Evolutionary conservation across 1,140 invertebrate genomes (phyloP).

Genomic region (Contarinia nasturtii): DNA sequence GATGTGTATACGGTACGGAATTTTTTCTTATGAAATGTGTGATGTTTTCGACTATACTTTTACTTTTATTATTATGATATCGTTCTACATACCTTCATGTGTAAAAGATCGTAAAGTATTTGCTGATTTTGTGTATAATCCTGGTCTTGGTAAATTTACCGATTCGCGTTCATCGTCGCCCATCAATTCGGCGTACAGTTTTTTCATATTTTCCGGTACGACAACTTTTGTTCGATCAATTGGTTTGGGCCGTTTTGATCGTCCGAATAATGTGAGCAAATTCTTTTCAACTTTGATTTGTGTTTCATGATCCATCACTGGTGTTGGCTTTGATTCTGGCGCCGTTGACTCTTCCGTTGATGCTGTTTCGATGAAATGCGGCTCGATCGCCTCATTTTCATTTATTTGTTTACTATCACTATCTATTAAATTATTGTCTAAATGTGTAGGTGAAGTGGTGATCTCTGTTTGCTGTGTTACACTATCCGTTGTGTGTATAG

Average conservation of each 20-base stretch:
- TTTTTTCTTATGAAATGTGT: too few relatives aligned
- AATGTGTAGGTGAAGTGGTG: conserved; percentile 7
- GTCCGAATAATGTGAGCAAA: conserved; percentile 54
- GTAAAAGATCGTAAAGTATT: conserved; percentile 75
- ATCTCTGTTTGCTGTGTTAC: conserved; percentile 6
- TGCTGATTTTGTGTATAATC: conserved; percentile 43
- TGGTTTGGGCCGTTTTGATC: conserved; percentile 36
- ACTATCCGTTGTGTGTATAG: too few relatives aligned
- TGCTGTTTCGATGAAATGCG: conserved; percentile 4
- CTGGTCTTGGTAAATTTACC: conserved; percentile 43
- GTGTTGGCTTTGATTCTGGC: too few relatives aligned
- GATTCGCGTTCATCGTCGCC: conserved; percentile 30
- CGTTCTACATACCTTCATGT: conserved; percentile 44
- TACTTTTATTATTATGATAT: neutral
- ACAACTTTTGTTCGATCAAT: conserved; percentile 28
- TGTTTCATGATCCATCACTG: conserved; percentile 16
- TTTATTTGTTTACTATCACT: conserved; percentile 4
- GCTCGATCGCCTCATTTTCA: conserved; percentile 1
- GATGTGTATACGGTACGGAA: too few relatives aligned
- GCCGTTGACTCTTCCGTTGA: too few relatives aligned
- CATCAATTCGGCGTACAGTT: conserved; percentile 51
- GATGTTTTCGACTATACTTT: too few relatives aligned
- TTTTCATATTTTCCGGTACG: conserved; percentile 59
- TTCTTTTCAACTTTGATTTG: conserved; percentile 39
- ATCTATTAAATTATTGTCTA: conserved; percentile 7